Evolutionary conservation across 2,888 invertebrate genomes (phyloP), one percentile per base, ranked within the genome.

Genomic region (Trypoxylon attenuatum): DNA sequence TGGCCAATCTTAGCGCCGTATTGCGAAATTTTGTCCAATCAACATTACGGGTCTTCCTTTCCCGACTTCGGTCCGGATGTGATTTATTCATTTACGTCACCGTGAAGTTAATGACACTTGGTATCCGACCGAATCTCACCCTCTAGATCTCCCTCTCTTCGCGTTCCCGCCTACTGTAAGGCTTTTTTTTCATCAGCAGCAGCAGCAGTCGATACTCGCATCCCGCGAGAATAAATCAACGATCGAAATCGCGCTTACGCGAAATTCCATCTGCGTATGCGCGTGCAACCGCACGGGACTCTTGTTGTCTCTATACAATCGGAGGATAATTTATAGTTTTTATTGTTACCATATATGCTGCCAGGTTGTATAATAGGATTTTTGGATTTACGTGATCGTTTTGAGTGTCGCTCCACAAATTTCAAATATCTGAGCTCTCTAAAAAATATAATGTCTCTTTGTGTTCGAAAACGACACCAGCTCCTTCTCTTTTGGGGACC

Each of bases 11-110:
- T 74, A 68, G 66, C 69, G 71, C 72, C 72, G 70, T 71, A 74
- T 78, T 76, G 77, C 76, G 73, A 79, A 81, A 81, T 77, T 79
- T 79, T 72, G 59, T 67, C 74, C 80, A 78, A 80, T 82, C 81
- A 71, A 51, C 54, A 45, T 52, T 46, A 39, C 41, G 54, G 23
- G 29, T 38, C 49, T 58, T 69, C 59, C 39, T 54, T 49, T 61
- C 33, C 46, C 33, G 16, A 22, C 38, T 54, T 52, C 46, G 38
- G 46, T 18, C 46, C 53, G 19, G 42, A 18, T 41, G 55, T 71
- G 64, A 71, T 75, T 75, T 75, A 73, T 74, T 74, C 76, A 69
- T 75, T 71, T 71, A 70, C 64, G 59, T 47, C 57, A 29, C 25
- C 56, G 51, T 50, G 52, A 69, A 70, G 64, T 72, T 66, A 71